These are phyloP conservation scores for Xiphorhynchus elegans DNA, from an alignment of 2,113 vertebrate genomes.

Conservation along the genomic window DNA sequence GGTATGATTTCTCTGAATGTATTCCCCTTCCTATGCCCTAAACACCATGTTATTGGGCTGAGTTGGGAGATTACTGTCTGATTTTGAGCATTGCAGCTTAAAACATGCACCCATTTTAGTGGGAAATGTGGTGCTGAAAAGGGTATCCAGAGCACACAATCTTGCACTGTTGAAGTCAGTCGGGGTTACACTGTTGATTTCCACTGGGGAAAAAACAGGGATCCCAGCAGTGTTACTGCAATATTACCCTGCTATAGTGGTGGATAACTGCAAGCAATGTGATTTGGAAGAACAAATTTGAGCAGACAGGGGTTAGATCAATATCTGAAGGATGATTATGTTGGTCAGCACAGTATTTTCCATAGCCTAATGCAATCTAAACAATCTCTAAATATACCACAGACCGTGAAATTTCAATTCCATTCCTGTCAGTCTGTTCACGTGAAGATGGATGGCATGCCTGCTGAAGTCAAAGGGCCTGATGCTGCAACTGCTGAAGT, in stretches of 20 bases:
- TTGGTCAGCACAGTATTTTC: conserved; percentile 42
- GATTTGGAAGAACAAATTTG: conserved; percentile 60
- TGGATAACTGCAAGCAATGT: background rate
- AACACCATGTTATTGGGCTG: background rate
- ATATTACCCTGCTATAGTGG: background rate
- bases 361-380: conserved; percentile 36
- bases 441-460: conserved; percentile 3
- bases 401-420: conserved; percentile 62
- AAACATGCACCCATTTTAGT: background rate
- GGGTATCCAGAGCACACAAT: background rate
- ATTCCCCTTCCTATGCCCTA: background rate
- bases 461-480: background rate
- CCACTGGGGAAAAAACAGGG: background rate
- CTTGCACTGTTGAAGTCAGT: background rate
- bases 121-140: background rate
- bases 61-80: background rate
- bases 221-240: background rate
- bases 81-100: background rate
- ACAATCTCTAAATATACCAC: conserved; percentile 53
- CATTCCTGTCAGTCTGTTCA: conserved; percentile 16
- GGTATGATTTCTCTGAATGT: background rate
- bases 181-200: background rate
- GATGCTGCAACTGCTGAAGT: conserved; percentile 2
- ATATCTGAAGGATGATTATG: conserved; percentile 52
- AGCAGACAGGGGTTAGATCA: conserved; percentile 62